Evolutionary conservation across 2,113 vertebrate species (phyloP), one percentile per base, ranked within the genome.

Genomic region (Chloropsis hardwickii): DNA sequence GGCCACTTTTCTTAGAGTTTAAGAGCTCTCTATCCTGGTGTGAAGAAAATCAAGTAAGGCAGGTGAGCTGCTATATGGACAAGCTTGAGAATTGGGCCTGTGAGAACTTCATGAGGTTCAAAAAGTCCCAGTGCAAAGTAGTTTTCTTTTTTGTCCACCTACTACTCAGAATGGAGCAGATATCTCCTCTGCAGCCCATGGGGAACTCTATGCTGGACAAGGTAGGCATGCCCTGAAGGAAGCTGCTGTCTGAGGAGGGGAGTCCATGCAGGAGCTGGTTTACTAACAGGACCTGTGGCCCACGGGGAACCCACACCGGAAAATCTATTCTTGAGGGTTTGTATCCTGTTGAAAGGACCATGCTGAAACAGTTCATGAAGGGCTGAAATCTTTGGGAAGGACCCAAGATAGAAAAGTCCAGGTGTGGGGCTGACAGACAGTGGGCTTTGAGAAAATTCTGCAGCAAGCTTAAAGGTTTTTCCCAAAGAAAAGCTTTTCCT

Each of bases 11-110:
- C 24, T 48, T 35, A 23, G 21, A 22, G 8, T 31, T 27, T 11
- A 23, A 57, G 18, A 81, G 4, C 6, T 71, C 9, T 42, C 25
- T 42, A 5, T 48, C 14, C 17, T 42, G 21, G 2, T 37, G 6
- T 57, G 27, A 10, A 50, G 35, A 22, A 64, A 64, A 48, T 71
- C 5, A n/a, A 31, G 24, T 70, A 62, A 42, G 25, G 6, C 14
- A 35, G 11, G 37, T 37, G 37, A 37, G 37, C 37, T 37, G 37
- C 37, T 37, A 37, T 37, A n/a, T 17, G 45, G 15, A 39, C 28
- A 45, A 45, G 6, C 9, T 58, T 51, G 44, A 60, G 33, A 53
- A 66, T 0, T 17, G 6, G 5, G 28, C 15, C 19, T 0, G 0
- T 45, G 53, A 58, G 12, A 45, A 45, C 6, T 23, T 39, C 37